Evolutionary conservation across 2,113 vertebrate species (phyloP), one percentile per base, ranked within the genome.

Genomic region (Xyliphius kryptos): DNA sequence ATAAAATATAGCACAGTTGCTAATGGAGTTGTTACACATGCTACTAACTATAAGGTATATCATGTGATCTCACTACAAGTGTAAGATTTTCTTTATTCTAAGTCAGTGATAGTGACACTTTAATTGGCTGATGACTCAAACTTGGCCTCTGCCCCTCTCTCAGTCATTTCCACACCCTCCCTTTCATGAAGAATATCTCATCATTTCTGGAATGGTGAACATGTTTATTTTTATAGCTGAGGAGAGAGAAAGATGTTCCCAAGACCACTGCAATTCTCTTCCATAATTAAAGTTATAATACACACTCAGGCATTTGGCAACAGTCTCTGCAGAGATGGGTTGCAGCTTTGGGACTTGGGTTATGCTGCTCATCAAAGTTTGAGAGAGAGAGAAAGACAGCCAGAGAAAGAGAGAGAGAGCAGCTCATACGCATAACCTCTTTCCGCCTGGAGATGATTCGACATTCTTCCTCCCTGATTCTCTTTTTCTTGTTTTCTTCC

Each of bases 381-480:
- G n/a, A n/a, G n/a, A n/a, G n/a, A n/a, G n/a, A n/a, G n/a, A n/a
- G n/a, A n/a, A n/a, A n/a, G n/a, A n/a, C n/a, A n/a, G n/a, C n/a
- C n/a, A n/a, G n/a, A n/a, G n/a, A n/a, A n/a, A n/a, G n/a, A n/a
- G n/a, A n/a, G n/a, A n/a, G n/a, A n/a, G n/a, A n/a, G n/a, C n/a
- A n/a, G 61, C 22, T 22, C 17, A 20, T 63, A 54, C n/a, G 9
- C 44, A 40, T 56, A 26, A 66, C 63, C 63, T 63, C 48, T n/a
- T 67, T 65, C 53, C 52, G 47, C 60, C 46, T 68, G 55, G 43
- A 64, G 22, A 67, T 51, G 62, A 63, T 71, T 61, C 66, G 53
- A 67, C 67, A 69, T 76, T 76, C 66, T 49, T 56, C 56, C 43
- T 57, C 56, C 48, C n/a, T n/a, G n/a, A n/a, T 43, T 67, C 52